Evolutionary conservation across 2,113 vertebrate species (phyloP), one percentile per base, ranked within the genome.

Genomic region (Calidris pugnax): DNA sequence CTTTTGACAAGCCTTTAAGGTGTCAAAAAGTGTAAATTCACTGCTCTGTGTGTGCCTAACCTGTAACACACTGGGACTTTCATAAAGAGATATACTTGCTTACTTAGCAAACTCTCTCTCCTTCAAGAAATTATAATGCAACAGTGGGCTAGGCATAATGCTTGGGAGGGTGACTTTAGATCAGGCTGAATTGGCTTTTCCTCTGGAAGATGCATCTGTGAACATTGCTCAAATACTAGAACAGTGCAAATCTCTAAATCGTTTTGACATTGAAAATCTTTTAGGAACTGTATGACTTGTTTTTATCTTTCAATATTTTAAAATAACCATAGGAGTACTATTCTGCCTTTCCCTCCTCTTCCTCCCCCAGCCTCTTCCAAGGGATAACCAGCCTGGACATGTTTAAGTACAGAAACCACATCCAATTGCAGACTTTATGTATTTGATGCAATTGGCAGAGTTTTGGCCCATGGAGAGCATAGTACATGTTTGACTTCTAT

Each of bases 1-100:
- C 63, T 87, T 96, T 87, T 89, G 74, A 95, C 79, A 96, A 94
- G 71, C n/a, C 82, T 95, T 92, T 95, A 93, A 96, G 92, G 30
- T 95, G 85, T 94, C 89, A 94, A 62, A 93, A 82, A 84, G 24
- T 64, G 32, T 87, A 95, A 91, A 96, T 74, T 89, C 71, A 51
- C 59, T 57, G 66, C 3, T 64, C 5, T 32, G 30, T 68, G 24
- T 41, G 32, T 71, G 56, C 17, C 4, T 79, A 74, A 59, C n/a
- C 81, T 92, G 47, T 32, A 92, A 71, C 7, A 6, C 16, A 27
- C 7, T 22, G 27, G 32, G 69, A 55, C 81, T 93, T 93, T 77
- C 47, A 56, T 84, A 76, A 95, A 53, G 30, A 19, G 37, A 63
- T 73, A 60, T 32, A 91, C 35, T 35, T 94, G 71, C 94, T 97